Base-by-base conservation (phyloP, 2,797 vertebrate species). In the Acanthurus lineatus region DNA sequence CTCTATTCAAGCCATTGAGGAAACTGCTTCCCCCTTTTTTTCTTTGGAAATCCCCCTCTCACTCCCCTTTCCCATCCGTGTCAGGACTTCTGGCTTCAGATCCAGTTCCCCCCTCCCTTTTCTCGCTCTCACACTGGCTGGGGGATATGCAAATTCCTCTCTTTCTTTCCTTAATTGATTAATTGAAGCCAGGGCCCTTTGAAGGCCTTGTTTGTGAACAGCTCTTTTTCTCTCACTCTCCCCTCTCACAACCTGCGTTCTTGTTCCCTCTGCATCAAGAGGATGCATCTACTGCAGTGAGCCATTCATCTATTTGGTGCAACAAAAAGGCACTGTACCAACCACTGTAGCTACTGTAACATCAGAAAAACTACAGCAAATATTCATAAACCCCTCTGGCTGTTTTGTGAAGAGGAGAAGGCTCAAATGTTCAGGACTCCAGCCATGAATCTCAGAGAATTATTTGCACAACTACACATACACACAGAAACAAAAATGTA, bases 111-210 rank as follows among this genome's bases (percentile, higher is more conserved):
- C 84, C 84, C 70, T 44, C 73, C 59, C 49, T 66, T 62, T 73
- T 54, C 70, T 61, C 82, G 68, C 83, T 80, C 89, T 81, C 90
- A 87, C 88, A 91, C 85, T 86, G 82, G 82, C 72, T 17, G 83
- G 82, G 88, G 90, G 87, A 91, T 93, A 95, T 92, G 92, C 94
- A 95, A 95, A 95, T 95, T 93, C 93, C 92, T 94, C 76, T 71
- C 90, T 95, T 95, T 94, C 93, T 93, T 87, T 89, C 87, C 88
- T 91, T 96, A 95, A 95, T 95, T 96, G 94, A 95, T 95, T 95
- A 96, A 95, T 96, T 95, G 94, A 94, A 94, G 88, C 87, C 86
- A 87, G 78, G 90, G 86, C 71, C 78, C 86, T 92, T 94, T 94
- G 87, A 95, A 93, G 92, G 90, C 88, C 88, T 90, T 91, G 89